Base-by-base conservation (phyloP, 1,140 invertebrate species). In the Drosophila elegans region DNA sequence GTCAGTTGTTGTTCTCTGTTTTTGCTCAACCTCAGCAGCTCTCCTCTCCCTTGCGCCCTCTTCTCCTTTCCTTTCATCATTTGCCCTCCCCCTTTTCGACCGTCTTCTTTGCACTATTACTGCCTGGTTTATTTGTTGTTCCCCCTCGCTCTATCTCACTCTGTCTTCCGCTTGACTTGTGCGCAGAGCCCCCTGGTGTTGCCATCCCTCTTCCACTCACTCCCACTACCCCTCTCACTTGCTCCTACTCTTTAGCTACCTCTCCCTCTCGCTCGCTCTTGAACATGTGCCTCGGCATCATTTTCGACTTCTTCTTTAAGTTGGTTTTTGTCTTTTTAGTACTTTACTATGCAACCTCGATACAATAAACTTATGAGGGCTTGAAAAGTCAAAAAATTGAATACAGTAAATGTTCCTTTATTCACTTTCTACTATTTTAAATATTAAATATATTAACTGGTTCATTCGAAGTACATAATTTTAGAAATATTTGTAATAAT, bases 1-100 rank as follows among this genome's bases (percentile, higher is more conserved):
- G 21, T 57, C 36, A 64, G 74, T 45, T 67, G 62, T 73, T 69
- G 59, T 62, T 81, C 78, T 77, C 78, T 81, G 76, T 80, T 84
- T 83, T 71, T 71, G 51, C 51, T 49, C 36, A 71, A 71, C 51
- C 64, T 69, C 27, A 69, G 34, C 66, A 67, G 62, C 39, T 42
- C 44, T 49, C 53, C 29, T 13, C 38, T 34, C 27, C 3, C 21
- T 27, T 34, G 7, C 4, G n/a, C 36, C 56, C n/a, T n/a, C 68
- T 7, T 5, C 6, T 2, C 45, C 25, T 13, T 27, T 11, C 48
- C 64, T 68, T 68, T 79, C 60, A 63, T 63, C 42, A 48, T 52
- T 56, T 41, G 27, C 49, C 29, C 27, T 39, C 21, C 42, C 57
- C 41, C 36, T 56, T 51, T 51, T 32, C n/a, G 29, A 6, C 27